phyloP scores from a whole-genome alignment of 2,113 vertebrate species.

The Sialia sialis region DNA sequence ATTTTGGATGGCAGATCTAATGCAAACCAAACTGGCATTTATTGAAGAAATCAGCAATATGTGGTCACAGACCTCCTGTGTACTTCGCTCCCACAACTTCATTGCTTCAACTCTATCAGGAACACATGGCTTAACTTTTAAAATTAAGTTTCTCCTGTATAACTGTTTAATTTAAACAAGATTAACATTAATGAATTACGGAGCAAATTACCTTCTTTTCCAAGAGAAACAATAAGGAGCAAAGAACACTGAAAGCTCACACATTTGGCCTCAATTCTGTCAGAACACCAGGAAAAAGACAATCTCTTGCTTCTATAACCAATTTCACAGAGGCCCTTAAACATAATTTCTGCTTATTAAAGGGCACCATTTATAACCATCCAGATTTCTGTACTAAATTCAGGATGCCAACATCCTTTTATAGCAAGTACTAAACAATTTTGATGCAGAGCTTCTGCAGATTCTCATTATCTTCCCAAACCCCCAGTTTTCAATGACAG shows the following conservation, averaged over 20 bases:
- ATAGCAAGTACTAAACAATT: background rate
- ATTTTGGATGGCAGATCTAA: slow-evolving; percentile 13
- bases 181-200: background rate
- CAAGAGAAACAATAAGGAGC: slow-evolving; percentile 5
- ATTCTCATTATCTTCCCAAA: background rate
- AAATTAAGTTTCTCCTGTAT: background rate
- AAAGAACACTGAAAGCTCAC: background rate
- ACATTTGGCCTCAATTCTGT: background rate
- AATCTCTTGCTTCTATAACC: background rate
- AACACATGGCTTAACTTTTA: background rate
- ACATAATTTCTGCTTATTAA: background rate
- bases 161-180: slow-evolving; percentile 9
- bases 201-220: background rate
- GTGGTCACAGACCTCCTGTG: background rate
- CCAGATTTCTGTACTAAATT: background rate
- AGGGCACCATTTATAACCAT: background rate
- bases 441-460: background rate
- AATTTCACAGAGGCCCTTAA: background rate
- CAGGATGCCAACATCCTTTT: background rate
- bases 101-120: background rate
- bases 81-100: background rate
- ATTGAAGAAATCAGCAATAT: background rate
- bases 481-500: background rate
- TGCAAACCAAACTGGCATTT: background rate
- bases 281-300: background rate